phyloP scores from a whole-genome alignment of 2,113 vertebrate species.

The Pelusios castaneus region DNA sequence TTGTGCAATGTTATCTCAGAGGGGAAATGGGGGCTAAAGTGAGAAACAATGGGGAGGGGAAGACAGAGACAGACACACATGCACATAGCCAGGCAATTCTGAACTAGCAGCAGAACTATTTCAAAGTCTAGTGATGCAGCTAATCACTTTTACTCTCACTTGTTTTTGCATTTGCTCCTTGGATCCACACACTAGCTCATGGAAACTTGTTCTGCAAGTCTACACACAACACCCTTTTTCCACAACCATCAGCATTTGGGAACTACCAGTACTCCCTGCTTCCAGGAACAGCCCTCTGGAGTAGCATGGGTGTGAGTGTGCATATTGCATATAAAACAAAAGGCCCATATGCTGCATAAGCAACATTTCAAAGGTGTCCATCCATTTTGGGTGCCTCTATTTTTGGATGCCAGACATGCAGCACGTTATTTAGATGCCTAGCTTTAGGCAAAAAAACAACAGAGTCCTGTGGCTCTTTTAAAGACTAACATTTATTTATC shows the following conservation, averaged over 20 bases:
- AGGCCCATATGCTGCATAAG: background rate
- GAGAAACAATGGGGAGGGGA: background rate
- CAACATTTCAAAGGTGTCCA: accelerated
- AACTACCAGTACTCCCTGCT: background rate
- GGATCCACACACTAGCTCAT: accelerated
- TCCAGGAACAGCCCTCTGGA: background rate
- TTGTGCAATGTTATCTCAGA: background rate
- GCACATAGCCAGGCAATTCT: accelerated
- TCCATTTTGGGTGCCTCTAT: background rate
- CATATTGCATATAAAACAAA: background rate
- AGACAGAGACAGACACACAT: accelerated
- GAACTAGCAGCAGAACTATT: background rate
- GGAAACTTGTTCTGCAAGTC: background rate
- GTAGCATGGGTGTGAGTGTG: background rate
- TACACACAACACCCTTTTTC: background rate
- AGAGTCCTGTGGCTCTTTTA: too few species aligned
- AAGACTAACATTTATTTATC: too few species aligned
- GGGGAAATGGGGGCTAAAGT: accelerated
- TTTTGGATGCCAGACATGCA: background rate
- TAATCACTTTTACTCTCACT: background rate
- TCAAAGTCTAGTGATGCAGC: background rate
- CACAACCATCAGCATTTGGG: background rate
- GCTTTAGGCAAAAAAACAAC: background rate
- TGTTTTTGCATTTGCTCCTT: background rate
- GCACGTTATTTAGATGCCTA: background rate